Evolutionary conservation across 2,888 invertebrate genomes (phyloP), one percentile per base, ranked within the genome.

Genomic region (Eupithecia pulchellata): DNA sequence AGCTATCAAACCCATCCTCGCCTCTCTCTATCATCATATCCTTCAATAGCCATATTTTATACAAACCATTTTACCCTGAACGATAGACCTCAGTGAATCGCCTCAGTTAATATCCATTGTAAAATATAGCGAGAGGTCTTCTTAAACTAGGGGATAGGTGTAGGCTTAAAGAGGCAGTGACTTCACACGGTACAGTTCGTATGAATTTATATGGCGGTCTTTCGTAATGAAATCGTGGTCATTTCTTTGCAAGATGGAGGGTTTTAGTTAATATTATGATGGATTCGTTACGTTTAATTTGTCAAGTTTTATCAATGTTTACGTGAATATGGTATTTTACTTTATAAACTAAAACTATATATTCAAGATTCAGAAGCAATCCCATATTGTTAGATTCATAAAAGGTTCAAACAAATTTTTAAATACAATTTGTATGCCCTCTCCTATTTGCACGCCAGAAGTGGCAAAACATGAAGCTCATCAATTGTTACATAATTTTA

Each of bases 201-300:
- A 80, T 79, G 80, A 83, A 83, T 80, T 83, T 77, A 83, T 82
- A 82, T 80, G 78, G 78, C 70, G 76, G 75, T 76, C 81, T 79
- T 84, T 84, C 84, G 83, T 85, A 78, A 76, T 74, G 76, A 82
- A 85, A 86, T 85, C 77, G 81, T 74, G 67, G 72, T 76, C 78
- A 86, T 85, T 82, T 81, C 72, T 84, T 82, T 74, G 65, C 61
- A 72, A 75, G 74, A 72, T 70, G 65, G 58, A 65, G 69, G 66
- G 70, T 69, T 73, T 73, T 62, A 64, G 64, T 71, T 65, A n/a
- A 61, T 67, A 71, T n/a, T 57, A 71, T 71, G 71, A 65, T 55
- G 9, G 68, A 57, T 57, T 27, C 62, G 64, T 74, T 67, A 72
- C 71, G 75, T 30, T 62, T n/a, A 66, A 69, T 76, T 64, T 74